Conservation (phyloP, 2,797 vertebrate species). For the Thalassophryne amazonica region DNA sequence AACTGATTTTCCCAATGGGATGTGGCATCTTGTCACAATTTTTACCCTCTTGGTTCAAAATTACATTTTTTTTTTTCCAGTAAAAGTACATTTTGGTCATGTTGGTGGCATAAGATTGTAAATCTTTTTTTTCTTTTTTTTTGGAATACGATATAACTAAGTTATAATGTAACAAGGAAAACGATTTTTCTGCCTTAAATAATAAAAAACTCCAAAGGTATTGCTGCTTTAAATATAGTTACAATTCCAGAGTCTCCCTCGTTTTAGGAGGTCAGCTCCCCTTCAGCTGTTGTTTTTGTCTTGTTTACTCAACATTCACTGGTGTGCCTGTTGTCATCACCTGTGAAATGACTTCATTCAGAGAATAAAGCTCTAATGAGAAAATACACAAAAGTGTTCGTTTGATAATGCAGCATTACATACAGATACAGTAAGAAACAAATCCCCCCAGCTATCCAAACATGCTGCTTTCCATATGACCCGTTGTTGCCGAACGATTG, state of each 20-base stretch:
- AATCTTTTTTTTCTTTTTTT: too few relatives aligned
- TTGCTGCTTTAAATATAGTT: conserved; percentile 13
- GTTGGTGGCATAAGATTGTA: too few relatives aligned
- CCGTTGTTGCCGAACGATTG: conserved; percentile 78
- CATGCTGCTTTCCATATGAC: conserved; percentile 65
- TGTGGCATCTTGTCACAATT: too few relatives aligned
- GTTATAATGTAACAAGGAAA: too few relatives aligned
- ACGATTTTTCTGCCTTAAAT: too few relatives aligned
- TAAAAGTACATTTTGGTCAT: too few relatives aligned
- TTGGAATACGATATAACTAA: too few relatives aligned
- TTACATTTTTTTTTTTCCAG: too few relatives aligned
- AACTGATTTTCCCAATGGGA: too few relatives aligned
- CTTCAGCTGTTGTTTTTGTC: conserved; percentile 69
- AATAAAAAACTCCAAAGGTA: too few relatives aligned
- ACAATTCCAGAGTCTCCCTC: conserved; percentile 22
- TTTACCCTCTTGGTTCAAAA: too few relatives aligned
- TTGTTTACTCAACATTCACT: conserved; percentile 73
- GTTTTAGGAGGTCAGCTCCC: conserved; percentile 13
- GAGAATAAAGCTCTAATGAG: conserved; percentile 73
- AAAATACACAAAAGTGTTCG: conserved; percentile 69
- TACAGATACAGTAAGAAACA: conserved; percentile 56
- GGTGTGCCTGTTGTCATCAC: conserved; percentile 80
- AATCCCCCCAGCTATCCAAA: conserved; percentile 81
- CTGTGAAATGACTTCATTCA: conserved; percentile 79
- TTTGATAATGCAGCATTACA: conserved; percentile 41